Percentiles rank a stretch among this genome's conserved stretches.
Evolutionary conservation across 2,797 vertebrate genomes (phyloP).

Genomic region (Hafferia zeledoni): DNA sequence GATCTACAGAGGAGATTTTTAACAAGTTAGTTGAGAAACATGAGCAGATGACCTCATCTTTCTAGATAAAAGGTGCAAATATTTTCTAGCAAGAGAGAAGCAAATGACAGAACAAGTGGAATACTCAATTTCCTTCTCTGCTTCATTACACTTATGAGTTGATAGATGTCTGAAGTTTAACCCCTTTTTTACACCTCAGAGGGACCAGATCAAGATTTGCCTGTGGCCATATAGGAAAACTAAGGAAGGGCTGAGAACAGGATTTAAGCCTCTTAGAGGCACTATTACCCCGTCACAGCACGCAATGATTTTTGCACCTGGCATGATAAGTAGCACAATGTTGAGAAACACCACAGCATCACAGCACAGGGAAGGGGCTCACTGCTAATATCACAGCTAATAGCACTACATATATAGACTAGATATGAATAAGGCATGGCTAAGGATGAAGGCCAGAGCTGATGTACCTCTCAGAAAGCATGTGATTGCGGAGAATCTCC

Average conservation of each 20-base stretch:
- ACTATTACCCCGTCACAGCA: neutral
- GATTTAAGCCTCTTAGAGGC: neutral
- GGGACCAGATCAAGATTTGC: neutral
- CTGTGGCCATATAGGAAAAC: neutral
- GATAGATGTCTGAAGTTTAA: neutral
- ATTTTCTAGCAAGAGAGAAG: neutral
- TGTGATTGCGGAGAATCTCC: neutral
- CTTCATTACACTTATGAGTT: neutral
- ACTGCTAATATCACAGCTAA: neutral
- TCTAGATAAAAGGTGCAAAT: neutral
- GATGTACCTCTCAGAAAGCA: neutral
- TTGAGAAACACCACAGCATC: accelerated
- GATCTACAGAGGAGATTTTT: neutral
- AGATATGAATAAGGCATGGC: neutral
- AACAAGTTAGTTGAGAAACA: neutral
- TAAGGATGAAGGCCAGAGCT: neutral
- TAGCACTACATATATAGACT: neutral
- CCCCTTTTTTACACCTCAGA: neutral
- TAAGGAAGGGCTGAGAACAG: neutral
- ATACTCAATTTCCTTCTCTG: neutral
- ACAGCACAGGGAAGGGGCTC: neutral
- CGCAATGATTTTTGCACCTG: neutral
- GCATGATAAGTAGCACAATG: neutral
- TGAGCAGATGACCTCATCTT: neutral
- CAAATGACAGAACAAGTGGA: neutral